Evolutionary conservation across 2,113 vertebrate species (phyloP).

Genomic region (Chrysochloris asiatica): DNA sequence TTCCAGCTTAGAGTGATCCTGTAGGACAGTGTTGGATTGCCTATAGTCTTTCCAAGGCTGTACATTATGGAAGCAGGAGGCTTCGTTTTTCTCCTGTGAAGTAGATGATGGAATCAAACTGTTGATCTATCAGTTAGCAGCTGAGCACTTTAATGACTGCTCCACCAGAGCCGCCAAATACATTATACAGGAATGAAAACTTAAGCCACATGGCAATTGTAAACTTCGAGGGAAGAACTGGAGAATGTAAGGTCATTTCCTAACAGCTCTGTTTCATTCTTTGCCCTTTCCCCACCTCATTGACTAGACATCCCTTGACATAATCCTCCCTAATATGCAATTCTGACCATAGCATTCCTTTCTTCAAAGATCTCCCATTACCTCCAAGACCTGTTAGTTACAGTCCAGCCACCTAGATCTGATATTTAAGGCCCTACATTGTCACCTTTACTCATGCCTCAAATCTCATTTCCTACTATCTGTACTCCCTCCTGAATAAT

Average conservation of each 20-base stretch:
- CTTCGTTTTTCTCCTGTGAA: not conserved
- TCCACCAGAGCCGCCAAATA: not conserved
- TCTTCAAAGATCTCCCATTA: not conserved
- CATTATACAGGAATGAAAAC: not conserved
- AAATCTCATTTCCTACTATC: not conserved
- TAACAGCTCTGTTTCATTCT: fast-evolving
- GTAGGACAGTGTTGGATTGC: not conserved
- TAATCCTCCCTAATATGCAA: fast-evolving
- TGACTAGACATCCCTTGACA: no score
- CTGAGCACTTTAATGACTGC: not conserved
- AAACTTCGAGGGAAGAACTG: not conserved
- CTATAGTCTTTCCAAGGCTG: not conserved
- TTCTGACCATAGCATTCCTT: not conserved
- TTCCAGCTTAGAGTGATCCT: not conserved
- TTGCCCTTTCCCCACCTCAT: fast-evolving
- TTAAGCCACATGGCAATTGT: not conserved
- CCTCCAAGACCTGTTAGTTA: not conserved
- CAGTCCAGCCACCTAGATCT: not conserved
- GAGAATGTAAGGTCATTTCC: not conserved
- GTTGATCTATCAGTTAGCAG: not conserved
- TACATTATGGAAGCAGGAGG: not conserved
- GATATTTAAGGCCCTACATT: fast-evolving
- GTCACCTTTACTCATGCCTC: not conserved
- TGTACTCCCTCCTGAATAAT: not conserved
- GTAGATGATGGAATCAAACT: no score